Evolutionary conservation across 1,140 invertebrate genomes (phyloP).

Genomic region (Dendroctonus valens): DNA sequence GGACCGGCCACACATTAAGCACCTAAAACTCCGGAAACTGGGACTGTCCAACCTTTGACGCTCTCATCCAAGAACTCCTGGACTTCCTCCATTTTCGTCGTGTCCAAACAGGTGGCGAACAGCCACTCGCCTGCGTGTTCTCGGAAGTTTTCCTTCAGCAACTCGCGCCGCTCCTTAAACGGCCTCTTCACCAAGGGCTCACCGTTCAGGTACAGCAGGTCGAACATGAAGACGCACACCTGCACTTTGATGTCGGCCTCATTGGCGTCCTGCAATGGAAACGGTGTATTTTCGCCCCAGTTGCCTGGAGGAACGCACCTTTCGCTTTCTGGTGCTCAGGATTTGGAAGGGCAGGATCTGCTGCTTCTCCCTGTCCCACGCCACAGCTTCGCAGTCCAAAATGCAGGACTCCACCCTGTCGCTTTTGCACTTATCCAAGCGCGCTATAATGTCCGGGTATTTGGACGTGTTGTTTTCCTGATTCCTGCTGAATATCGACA

Average conservation of each 20-base stretch:
- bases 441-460: slow-evolving; percentile 92
- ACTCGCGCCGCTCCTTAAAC: slow-evolving; percentile 71
- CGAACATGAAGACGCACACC: slow-evolving; percentile 98
- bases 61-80: slow-evolving; percentile 93
- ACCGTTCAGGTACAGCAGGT: slow-evolving; percentile 94
- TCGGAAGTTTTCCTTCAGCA: slow-evolving; percentile 75
- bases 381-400: slow-evolving; percentile 95
- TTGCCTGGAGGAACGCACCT: slow-evolving; percentile 57
- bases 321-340: slow-evolving; percentile 92
- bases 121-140: slow-evolving; percentile 81
- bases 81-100: slow-evolving; percentile 87
- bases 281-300: slow-evolving; percentile 12
- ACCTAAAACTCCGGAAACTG: neutral
- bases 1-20: neutral
- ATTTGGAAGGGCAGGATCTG: slow-evolving; percentile 97
- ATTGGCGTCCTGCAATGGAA: slow-evolving; percentile 69
- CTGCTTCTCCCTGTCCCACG: slow-evolving; percentile 88
- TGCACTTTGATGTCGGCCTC: slow-evolving; percentile 92
- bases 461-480: slow-evolving; percentile 98
- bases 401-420: slow-evolving; percentile 79
- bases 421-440: slow-evolving; percentile 64
- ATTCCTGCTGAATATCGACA: slow-evolving; percentile 92
- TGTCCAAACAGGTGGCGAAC: slow-evolving; percentile 85
- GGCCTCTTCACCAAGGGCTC: slow-evolving; percentile 79
- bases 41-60: slow-evolving; percentile 61